Conservation (phyloP, 92 coral and sea anemone genomes). For the Umimayanthus chanpuru region DNA sequence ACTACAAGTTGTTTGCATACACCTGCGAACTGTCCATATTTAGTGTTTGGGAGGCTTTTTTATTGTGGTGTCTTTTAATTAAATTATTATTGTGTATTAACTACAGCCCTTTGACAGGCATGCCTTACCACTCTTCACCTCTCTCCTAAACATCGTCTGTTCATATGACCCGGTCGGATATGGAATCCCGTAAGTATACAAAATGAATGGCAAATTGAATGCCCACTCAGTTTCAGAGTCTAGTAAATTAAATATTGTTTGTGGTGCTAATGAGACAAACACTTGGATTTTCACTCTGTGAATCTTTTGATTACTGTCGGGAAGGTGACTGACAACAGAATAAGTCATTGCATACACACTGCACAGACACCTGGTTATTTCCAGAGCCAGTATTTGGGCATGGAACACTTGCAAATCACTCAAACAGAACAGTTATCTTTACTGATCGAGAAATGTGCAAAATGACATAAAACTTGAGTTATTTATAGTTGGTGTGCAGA, state of each 20-base stretch:
- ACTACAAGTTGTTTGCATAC: too few relatives aligned
- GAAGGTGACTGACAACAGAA: too few relatives aligned
- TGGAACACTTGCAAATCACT: background rate
- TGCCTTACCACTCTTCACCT: slow-evolving; percentile 97
- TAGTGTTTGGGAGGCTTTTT: background rate
- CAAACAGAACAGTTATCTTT: background rate
- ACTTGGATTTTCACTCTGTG: background rate
- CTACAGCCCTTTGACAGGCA: slow-evolving; percentile 64
- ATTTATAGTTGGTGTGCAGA: too few relatives aligned
- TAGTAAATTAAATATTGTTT: background rate
- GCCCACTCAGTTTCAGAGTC: background rate
- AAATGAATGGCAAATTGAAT: background rate
- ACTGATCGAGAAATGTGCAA: too few relatives aligned
- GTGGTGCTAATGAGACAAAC: background rate
- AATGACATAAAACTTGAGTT: too few relatives aligned
- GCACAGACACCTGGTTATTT: too few relatives aligned
- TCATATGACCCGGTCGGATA: slow-evolving; percentile 98
- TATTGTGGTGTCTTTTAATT: too few relatives aligned
- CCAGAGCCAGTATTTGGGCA: too few relatives aligned
- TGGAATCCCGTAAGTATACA: slow-evolving; percentile 97
- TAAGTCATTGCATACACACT: too few relatives aligned
- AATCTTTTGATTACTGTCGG: background rate
- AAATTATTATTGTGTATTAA: background rate
- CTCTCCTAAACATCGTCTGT: slow-evolving; percentile 89
- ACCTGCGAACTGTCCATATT: too few relatives aligned